Base-by-base conservation (phyloP, 2,797 vertebrate genomes). In the Syngnathus rostellatus region DNA sequence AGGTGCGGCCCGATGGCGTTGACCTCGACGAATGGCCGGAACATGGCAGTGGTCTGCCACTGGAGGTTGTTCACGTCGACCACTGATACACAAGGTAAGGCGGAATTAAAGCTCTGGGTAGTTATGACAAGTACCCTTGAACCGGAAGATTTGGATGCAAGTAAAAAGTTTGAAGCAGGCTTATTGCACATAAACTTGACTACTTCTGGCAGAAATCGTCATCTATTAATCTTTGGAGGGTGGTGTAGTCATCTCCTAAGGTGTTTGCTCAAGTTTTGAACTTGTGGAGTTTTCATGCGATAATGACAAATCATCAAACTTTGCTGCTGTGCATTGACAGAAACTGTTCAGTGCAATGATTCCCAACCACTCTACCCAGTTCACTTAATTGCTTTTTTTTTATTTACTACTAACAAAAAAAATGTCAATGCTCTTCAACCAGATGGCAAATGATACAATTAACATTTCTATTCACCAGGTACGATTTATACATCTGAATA, bases 11-110 rank as follows among this genome's bases (percentile, higher is more conserved):
- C 97, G 46, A 99, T 79, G 0, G 95, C 88, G 58, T 90, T 98
- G 65, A 99, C 93, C 86, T 99, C 97, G 45, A 99, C 96, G 1
- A 99, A 99, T 0, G 97, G 97, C n/a, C 96, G 91, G 89, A 99
- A 99, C 95, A 98, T 98, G 46, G 95, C 90, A 0, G 91, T 95
- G 38, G 97, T 99, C 86, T 97, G 95, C 97, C 97, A 99, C 80
- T 80, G 88, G 54, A 99, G 90, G 70, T 96, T 95, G 77, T 96
- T 95, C 63, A 99, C 92, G 17, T 86, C 94, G 40, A 97, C 89
- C 83, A 99, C 97, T 99, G 70, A 37, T 16, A 46, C 60, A 62
- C 40, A 45, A 23, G 5, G 40, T 62, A 17, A 31, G 55, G 6
- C 14, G 37, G 31, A 58, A 38, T 58, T 38, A 5, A 37, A 58